Evolutionary conservation across 1,140 invertebrate species (phyloP).

Genomic region (Tetragonula clypearis): DNA sequence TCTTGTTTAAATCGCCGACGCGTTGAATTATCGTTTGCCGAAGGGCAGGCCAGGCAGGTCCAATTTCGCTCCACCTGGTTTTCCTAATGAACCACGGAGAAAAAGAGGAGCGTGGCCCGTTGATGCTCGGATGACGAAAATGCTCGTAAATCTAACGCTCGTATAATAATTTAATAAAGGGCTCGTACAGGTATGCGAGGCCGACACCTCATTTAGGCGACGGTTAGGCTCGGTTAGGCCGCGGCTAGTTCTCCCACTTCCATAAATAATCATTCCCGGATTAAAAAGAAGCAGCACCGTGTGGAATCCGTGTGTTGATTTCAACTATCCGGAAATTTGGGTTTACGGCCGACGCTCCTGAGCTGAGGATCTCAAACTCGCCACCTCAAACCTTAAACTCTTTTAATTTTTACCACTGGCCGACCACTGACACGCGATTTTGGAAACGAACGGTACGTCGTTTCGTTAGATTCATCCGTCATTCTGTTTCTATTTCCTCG

Average conservation of each 20-base stretch:
- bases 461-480: not conserved
- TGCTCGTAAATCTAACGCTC: conserved; percentile 71
- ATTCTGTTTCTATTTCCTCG: not conserved
- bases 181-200: conserved; percentile 61
- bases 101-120: conserved; percentile 50
- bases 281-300: conserved; percentile 65
- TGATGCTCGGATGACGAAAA: conserved; percentile 69
- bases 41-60: not conserved
- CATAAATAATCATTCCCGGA: conserved; percentile 76
- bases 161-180: conserved; percentile 78
- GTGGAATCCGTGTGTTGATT: conserved; percentile 49
- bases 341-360: conserved; percentile 39
- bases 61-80: conserved; percentile 55
- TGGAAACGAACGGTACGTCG: not conserved
- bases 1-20: not conserved
- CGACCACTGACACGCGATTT: conserved; percentile 3
- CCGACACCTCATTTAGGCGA: conserved; percentile 64
- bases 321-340: conserved; percentile 55
- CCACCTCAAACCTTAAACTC: conserved; percentile 20
- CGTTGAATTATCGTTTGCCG: conserved; percentile 18
- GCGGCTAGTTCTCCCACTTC: conserved; percentile 65
- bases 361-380: not conserved
- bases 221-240: conserved; percentile 40
- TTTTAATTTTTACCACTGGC: not conserved
- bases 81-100: conserved; percentile 54